phyloP scores from a whole-genome alignment of 2,888 invertebrate genomes.

The Nomada ruficornis region DNA sequence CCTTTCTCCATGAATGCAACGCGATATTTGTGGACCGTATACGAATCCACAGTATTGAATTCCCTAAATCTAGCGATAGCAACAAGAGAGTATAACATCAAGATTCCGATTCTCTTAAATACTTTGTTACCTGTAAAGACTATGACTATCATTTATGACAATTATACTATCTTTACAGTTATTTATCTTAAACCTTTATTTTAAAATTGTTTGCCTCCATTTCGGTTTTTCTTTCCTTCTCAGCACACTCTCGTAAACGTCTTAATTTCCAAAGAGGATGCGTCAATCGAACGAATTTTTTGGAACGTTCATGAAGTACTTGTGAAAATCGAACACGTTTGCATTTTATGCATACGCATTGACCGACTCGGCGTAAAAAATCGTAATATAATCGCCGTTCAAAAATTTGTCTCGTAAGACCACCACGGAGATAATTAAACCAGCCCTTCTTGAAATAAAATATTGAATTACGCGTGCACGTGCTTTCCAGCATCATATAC shows the following conservation, averaged over 20 bases:
- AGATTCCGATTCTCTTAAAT: not conserved
- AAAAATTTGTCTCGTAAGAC: too few relatives aligned
- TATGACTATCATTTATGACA: not conserved
- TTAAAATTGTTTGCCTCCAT: not conserved
- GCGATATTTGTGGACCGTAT: not conserved
- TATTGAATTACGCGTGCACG: too few relatives aligned
- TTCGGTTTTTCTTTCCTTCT: too few relatives aligned
- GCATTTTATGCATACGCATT: not conserved
- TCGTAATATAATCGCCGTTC: not conserved
- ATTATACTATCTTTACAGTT: not conserved
- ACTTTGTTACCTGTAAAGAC: not conserved
- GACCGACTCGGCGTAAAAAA: not conserved
- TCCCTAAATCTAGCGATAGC: not conserved
- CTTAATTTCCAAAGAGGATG: not conserved
- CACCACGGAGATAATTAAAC: not conserved
- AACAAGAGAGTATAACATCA: not conserved
- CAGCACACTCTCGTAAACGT: not conserved
- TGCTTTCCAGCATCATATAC: too few relatives aligned
- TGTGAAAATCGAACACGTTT: conserved; percentile 17
- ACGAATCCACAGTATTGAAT: not conserved
- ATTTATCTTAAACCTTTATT: not conserved
- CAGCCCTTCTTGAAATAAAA: too few relatives aligned
- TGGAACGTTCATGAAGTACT: not conserved
- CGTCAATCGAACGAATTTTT: not conserved
- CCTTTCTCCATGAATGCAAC: not conserved